Percentiles rank a stretch among this genome's conserved stretches.
Conservation (phyloP, 92 coral and sea anemone genomes). For the Blastomussa wellsi region DNA sequence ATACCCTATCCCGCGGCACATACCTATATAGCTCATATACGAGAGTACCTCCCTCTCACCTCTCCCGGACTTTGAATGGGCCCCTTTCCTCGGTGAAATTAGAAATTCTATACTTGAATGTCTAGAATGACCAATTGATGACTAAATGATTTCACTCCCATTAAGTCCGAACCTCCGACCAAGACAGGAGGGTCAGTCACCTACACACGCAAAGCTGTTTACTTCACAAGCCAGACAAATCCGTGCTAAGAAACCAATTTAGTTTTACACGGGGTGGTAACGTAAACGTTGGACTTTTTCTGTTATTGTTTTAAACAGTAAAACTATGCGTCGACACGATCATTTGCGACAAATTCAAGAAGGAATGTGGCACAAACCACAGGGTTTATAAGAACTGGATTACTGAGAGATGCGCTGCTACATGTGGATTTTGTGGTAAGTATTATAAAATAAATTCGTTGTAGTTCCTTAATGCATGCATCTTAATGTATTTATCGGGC, state of each 20-base stretch:
- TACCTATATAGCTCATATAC: too few relatives aligned
- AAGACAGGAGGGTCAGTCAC: too few relatives aligned
- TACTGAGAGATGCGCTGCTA: conserved; percentile 26
- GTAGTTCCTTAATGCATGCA: background rate
- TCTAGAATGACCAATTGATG: too few relatives aligned
- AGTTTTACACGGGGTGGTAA: background rate
- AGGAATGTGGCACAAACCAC: background rate
- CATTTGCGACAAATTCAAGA: conserved; percentile 12
- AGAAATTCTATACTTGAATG: too few relatives aligned
- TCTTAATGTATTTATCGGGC: background rate
- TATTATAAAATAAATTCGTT: background rate
- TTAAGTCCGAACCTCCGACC: too few relatives aligned
- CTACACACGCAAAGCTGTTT: too few relatives aligned
- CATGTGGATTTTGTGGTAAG: conserved; percentile 36
- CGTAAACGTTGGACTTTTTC: background rate
- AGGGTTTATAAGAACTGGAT: background rate
- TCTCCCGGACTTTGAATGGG: too few relatives aligned
- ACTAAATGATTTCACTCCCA: too few relatives aligned
- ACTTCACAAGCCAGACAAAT: background rate
- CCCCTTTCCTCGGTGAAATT: too few relatives aligned
- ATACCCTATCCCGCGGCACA: too few relatives aligned
- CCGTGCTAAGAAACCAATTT: background rate
- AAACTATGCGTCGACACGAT: conserved; percentile 32
- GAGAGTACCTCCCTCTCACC: too few relatives aligned
- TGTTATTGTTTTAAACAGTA: background rate